These are phyloP conservation scores for Stramonita haemastoma DNA, from an alignment of 2,888 invertebrate species.

Conservation along the genomic window DNA sequence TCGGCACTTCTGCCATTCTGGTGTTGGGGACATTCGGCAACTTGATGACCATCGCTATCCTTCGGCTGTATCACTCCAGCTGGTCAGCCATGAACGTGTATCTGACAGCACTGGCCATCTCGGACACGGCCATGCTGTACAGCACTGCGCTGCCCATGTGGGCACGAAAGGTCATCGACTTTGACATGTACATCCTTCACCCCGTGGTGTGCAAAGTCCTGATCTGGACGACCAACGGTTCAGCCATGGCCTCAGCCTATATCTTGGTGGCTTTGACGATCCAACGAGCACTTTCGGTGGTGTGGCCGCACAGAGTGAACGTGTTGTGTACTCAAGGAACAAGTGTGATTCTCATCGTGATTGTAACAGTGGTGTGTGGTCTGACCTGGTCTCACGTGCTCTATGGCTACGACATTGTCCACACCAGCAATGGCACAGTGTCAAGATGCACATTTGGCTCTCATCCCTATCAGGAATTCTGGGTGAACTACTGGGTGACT, in stretches of 20 bases:
- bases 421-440: background rate
- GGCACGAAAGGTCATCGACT: background rate
- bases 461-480: background rate
- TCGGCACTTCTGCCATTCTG: slow-evolving; percentile 61
- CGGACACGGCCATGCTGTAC: no score
- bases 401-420: background rate
- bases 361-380: background rate
- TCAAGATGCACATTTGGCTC: background rate
- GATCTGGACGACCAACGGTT: slow-evolving; percentile 56
- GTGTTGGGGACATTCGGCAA: slow-evolving; percentile 66
- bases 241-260: slow-evolving; percentile 64
- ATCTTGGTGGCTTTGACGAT: slow-evolving; percentile 64
- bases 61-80: no score
- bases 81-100: no score
- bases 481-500: background rate
- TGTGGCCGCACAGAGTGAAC: slow-evolving; percentile 56
- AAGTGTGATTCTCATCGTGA: background rate
- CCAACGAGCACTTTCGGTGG: slow-evolving; percentile 62
- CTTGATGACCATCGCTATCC: slow-evolving; percentile 56
- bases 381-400: background rate
- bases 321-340: background rate
- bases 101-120: no score
- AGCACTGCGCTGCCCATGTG: no score
- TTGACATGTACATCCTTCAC: slow-evolving; percentile 53
- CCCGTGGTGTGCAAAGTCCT: slow-evolving; percentile 44